These are phyloP conservation scores for Embidobia sp. DNA, from an alignment of 2,888 invertebrate species.

Conservation along the genomic window DNA sequence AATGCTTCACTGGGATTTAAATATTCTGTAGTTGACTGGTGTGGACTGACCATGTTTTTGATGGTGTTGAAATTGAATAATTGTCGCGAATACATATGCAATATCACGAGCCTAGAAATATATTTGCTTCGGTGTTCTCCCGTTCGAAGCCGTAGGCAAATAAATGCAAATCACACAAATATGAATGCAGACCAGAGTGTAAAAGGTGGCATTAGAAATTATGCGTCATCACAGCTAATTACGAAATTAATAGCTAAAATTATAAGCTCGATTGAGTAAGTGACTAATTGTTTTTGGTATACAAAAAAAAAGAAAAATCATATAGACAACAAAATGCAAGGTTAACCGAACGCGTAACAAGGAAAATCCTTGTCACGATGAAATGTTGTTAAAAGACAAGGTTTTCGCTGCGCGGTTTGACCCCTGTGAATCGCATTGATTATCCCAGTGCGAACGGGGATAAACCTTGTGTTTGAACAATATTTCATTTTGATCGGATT, in stretches of 20 bases:
- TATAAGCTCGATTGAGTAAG: slow-evolving; percentile 47
- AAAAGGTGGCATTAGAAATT: slow-evolving; percentile 59
- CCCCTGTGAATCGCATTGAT: too few species aligned
- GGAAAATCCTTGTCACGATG: too few species aligned
- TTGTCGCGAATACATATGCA: slow-evolving; percentile 61
- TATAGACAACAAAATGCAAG: too few species aligned
- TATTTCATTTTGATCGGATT: too few species aligned
- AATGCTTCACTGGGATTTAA: slow-evolving; percentile 26
- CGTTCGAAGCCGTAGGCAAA: slow-evolving; percentile 52
- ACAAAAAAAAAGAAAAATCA: too few species aligned
- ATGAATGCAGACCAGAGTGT: slow-evolving; percentile 50
- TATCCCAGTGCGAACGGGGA: too few species aligned
- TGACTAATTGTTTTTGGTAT: too few species aligned
- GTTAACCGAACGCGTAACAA: too few species aligned
- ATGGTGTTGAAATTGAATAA: slow-evolving; percentile 56
- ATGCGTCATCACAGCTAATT: slow-evolving; percentile 59
- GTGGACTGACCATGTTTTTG: slow-evolving; percentile 48
- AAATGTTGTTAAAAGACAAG: too few species aligned
- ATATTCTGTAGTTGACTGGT: background rate
- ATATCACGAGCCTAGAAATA: slow-evolving; percentile 62
- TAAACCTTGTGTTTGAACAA: too few species aligned
- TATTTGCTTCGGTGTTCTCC: slow-evolving; percentile 47
- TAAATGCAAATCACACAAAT: slow-evolving; percentile 62
- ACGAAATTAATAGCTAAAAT: slow-evolving; percentile 50
- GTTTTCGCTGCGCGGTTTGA: too few species aligned